These are phyloP conservation scores for Lates japonicus DNA, from an alignment of 2,797 vertebrate species.

Conservation along the genomic window DNA sequence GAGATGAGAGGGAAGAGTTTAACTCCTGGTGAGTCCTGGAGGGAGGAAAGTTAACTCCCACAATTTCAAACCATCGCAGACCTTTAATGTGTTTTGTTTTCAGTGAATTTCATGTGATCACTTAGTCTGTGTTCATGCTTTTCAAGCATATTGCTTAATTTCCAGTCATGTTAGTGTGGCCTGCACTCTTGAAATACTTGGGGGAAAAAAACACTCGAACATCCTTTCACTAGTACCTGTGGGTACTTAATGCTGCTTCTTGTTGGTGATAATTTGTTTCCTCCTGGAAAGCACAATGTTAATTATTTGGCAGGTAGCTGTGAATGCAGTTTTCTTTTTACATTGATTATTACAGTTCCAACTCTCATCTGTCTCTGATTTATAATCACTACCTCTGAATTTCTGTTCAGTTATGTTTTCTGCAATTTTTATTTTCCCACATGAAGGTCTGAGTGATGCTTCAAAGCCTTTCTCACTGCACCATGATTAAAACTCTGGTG, in stretches of 20 bases:
- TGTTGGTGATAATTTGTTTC: too few species aligned
- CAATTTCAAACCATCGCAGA: background rate
- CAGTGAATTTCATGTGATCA: background rate
- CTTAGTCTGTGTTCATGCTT: background rate
- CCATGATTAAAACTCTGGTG: background rate
- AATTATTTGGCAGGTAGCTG: background rate
- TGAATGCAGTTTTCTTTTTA: too few species aligned
- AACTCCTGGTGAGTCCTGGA: slow-evolving; percentile 25
- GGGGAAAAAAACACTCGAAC: too few species aligned
- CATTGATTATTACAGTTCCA: too few species aligned
- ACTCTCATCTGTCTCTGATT: too few species aligned
- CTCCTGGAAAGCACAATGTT: background rate
- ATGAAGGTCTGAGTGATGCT: background rate
- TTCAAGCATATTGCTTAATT: too few species aligned
- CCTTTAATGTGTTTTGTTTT: background rate
- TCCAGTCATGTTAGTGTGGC: too few species aligned
- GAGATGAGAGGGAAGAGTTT: slow-evolving; percentile 36
- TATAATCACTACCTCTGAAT: too few species aligned
- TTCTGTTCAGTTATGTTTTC: background rate
- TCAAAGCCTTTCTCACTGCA: background rate
- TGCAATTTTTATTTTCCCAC: background rate
- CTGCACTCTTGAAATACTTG: too few species aligned
- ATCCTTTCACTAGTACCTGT: too few species aligned
- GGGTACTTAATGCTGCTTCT: too few species aligned
- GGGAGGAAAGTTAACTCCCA: background rate